Conservation (phyloP, 2,113 vertebrate genomes). For the Platycercus adscitus region DNA sequence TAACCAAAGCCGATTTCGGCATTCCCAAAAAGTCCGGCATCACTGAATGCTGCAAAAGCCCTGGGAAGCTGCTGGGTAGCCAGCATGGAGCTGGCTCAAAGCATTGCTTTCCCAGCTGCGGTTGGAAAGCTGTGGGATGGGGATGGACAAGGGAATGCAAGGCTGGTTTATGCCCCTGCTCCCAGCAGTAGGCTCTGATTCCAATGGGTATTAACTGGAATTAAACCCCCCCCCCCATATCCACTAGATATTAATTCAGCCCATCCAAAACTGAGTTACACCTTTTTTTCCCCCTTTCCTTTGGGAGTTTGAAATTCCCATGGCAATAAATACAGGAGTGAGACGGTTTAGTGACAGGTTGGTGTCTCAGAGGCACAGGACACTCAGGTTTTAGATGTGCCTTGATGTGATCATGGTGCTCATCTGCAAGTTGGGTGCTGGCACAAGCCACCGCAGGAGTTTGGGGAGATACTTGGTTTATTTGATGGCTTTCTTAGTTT, state of each 20-base stretch:
- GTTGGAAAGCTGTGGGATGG: neutral
- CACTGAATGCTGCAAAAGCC: neutral
- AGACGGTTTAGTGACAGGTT: neutral
- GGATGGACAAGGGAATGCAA: neutral
- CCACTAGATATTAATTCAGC: neutral
- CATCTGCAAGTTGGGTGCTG: neutral
- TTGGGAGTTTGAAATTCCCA: neutral
- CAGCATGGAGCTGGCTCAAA: neutral
- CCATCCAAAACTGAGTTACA: neutral
- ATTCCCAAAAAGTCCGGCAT: neutral
- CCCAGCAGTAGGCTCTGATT: neutral
- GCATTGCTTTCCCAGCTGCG: neutral
- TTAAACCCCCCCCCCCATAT: neutral
- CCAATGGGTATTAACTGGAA: neutral
- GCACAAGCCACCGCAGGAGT: rapidly evolving
- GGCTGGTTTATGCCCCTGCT: neutral
- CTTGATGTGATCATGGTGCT: neutral
- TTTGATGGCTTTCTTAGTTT: neutral
- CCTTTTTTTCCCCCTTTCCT: neutral
- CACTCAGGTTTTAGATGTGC: neutral
- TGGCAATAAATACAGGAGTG: neutral
- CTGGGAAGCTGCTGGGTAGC: neutral
- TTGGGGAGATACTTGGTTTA: neutral
- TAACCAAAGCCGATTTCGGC: neutral
- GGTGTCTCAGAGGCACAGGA: neutral